Conservation (phyloP, 2,113 vertebrate species). For the Seriola dumerili region DNA sequence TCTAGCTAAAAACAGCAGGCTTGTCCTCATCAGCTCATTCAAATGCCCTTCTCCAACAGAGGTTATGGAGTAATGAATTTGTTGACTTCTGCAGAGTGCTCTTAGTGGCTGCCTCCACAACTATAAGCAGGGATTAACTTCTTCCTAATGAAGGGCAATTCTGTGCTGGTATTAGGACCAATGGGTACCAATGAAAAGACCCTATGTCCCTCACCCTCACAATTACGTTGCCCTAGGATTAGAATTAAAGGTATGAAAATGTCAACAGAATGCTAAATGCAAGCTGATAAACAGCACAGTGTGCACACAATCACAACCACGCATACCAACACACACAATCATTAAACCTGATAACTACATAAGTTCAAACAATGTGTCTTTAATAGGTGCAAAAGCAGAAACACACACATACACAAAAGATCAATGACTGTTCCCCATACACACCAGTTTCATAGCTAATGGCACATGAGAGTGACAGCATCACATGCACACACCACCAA, state of each 20-base stretch:
- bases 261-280: slow-evolving; percentile 51
- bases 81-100: slow-evolving; percentile 24
- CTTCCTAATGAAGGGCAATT: slow-evolving; percentile 77
- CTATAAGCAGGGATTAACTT: slow-evolving; percentile 76
- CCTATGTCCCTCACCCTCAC: slow-evolving; percentile 43
- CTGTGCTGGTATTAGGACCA: slow-evolving; percentile 53
- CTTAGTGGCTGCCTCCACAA: slow-evolving; percentile 37
- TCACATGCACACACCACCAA: slow-evolving; percentile 23
- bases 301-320: slow-evolving; percentile 5
- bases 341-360: slow-evolving; percentile 11
- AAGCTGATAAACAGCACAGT: background rate
- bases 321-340: slow-evolving; percentile 14
- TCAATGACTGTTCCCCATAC: slow-evolving; percentile 34
- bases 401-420: slow-evolving; percentile 30
- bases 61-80: slow-evolving; percentile 46
- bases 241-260: slow-evolving; percentile 54
- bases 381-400: slow-evolving; percentile 5
- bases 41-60: slow-evolving; percentile 35
- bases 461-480: slow-evolving; percentile 51
- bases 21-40: slow-evolving; percentile 17
- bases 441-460: slow-evolving; percentile 49
- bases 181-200: slow-evolving; percentile 46
- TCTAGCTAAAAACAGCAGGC: slow-evolving; percentile 28
- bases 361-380: slow-evolving; percentile 20
- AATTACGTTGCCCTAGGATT: slow-evolving; percentile 58